Percentiles rank a stretch among this genome's conserved stretches.
These are phyloP conservation scores for Pemphredon lugubris DNA, from an alignment of 2,888 invertebrate species.

Conservation along the genomic window DNA sequence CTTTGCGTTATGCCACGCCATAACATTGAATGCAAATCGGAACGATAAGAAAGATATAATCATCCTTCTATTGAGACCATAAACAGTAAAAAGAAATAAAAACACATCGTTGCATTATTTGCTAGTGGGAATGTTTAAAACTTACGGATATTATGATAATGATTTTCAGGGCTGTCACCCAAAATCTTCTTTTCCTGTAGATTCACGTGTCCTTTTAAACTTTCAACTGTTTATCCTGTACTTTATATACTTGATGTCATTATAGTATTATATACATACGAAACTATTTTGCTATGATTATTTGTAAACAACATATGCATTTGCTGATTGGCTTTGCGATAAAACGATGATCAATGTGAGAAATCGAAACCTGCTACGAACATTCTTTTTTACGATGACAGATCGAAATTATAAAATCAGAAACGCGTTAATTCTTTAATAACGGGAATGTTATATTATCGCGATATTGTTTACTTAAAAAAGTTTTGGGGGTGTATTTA, in stretches of 20 bases:
- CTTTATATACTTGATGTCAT: constrained; percentile 50
- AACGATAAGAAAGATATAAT: constrained; percentile 1
- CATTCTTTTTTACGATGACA: background rate
- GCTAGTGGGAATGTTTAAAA: constrained; percentile 35
- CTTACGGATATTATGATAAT: constrained; percentile 24
- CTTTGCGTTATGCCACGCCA: constrained; percentile 17
- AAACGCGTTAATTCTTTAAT: too few species aligned
- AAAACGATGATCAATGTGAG: constrained; percentile 12
- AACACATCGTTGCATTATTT: constrained; percentile 45
- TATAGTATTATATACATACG: constrained; percentile 51
- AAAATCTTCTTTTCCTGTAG: constrained; percentile 33
- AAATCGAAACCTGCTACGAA: constrained; percentile 1
- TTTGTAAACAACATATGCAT: constrained; percentile 43
- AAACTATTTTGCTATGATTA: constrained; percentile 55
- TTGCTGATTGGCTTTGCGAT: constrained; percentile 63
- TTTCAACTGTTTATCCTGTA: constrained; percentile 41
- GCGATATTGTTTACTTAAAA: background rate
- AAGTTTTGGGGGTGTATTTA: too few species aligned
- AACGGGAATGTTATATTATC: too few species aligned
- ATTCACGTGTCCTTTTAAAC: constrained; percentile 40
- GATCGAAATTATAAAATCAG: too few species aligned
- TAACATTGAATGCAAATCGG: constrained; percentile 38
- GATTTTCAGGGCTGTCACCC: constrained; percentile 28
- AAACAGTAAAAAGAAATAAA: constrained; percentile 28
- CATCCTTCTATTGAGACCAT: constrained; percentile 26